Evolutionary conservation across 2,797 vertebrate species (phyloP).

Genomic region (Centropyge bicolor): DNA sequence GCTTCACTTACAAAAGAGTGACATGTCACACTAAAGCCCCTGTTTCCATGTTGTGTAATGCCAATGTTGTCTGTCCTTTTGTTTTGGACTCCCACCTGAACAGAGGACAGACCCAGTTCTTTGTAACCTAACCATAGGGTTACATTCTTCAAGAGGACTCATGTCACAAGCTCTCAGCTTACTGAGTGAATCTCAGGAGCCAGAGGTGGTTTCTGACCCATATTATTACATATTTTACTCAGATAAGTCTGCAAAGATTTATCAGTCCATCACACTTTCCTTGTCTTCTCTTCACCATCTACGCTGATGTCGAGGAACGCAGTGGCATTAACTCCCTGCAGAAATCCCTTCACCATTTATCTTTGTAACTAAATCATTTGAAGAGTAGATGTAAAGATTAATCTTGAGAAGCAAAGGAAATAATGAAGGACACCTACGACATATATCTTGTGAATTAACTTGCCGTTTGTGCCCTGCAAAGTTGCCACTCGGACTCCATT

Average conservation of each 20-base stretch:
- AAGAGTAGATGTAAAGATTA: constrained; percentile 29
- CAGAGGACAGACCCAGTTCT: constrained; percentile 37
- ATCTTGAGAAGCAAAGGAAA: constrained; percentile 37
- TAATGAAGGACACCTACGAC: constrained; percentile 55
- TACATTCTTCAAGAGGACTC: constrained; percentile 46
- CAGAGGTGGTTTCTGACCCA: constrained; percentile 37
- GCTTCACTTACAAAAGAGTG: constrained; percentile 54
- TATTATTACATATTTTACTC: constrained; percentile 34
- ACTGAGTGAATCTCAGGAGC: constrained; percentile 47
- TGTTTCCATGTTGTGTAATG: constrained; percentile 50
- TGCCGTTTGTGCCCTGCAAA: constrained; percentile 40
- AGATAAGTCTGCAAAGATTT: constrained; percentile 14
- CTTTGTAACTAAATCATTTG: constrained; percentile 11
- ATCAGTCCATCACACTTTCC: constrained; percentile 47
- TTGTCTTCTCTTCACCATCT: constrained; percentile 44
- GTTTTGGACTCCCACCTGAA: constrained; percentile 48
- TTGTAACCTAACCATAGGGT: constrained; percentile 41
- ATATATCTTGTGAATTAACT: constrained; percentile 49
- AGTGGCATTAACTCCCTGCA: constrained; percentile 22
- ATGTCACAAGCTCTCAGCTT: constrained; percentile 50
- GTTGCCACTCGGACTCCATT: constrained; percentile 29
- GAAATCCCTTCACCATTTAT: constrained; percentile 31
- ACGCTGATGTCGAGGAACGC: constrained; percentile 18
- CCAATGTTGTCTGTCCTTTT: constrained; percentile 62
- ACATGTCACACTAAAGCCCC: constrained; percentile 50